Evolutionary conservation across 2,113 vertebrate genomes (phyloP), one percentile per base, ranked within the genome.

Genomic region (Tiliqua scincoides): DNA sequence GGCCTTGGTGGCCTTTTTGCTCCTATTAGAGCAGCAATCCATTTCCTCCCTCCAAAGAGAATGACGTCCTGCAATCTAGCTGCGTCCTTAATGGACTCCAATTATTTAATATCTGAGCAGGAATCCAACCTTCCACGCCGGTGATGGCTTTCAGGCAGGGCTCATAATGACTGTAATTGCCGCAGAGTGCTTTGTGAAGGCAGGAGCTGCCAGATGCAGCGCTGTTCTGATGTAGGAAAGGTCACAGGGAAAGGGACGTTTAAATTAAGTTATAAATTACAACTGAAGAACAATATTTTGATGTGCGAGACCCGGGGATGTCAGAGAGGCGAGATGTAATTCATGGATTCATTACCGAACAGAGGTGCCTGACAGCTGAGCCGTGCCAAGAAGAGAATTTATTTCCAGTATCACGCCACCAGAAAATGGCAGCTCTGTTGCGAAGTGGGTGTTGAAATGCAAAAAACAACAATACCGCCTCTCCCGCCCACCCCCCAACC

Each of bases 231-330:
- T 95, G 89, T 87, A 76, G 91, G 85, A 96, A 97, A 96, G 97
- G 96, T 97, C 96, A 95, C 90, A 12, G 92, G 88, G 90, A 95
- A 94, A 94, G 95, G 96, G 95, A 95, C 95, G 93, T 96, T 96
- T 95, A 96, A 97, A 97, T 96, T 94, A 97, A 95, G 95, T 96
- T 96, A 96, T 97, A 97, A 97, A 97, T 97, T 97, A 97, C 94
- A 93, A 87, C 95, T 90, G 95, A 96, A 96, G 96, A 97, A 95
- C 96, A 97, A 97, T 96, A 96, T 96, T 97, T 97, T 97, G 97
- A 97, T 97, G 96, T 96, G 95, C 92, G 93, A 95, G 95, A 95
- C 93, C 84, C 94, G 81, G 94, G 93, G 94, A 95, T 97, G 96
- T 97, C 97, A 97, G 96, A 93, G 91, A 92, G 85, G 95, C 88